Base-by-base conservation (phyloP, 2,113 vertebrate genomes). In the Epinephelus fuscoguttatus region DNA sequence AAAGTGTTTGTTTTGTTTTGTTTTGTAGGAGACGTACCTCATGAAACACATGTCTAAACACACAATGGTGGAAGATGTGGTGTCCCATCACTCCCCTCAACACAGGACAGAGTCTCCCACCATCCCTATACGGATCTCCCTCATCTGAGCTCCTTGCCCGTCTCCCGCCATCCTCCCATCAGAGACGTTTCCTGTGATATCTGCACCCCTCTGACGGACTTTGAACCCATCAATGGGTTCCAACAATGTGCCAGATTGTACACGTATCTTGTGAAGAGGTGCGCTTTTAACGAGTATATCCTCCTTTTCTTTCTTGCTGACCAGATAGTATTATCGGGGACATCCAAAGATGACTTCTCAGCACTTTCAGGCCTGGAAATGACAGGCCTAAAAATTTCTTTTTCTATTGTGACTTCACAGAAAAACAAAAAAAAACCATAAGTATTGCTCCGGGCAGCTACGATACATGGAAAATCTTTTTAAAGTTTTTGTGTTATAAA, bases 31-130 rank as follows among this genome's bases (percentile, higher is more conserved):
- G 95, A 99, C 98, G 12, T 99, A 99, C 91, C 94, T 99, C 85
- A 98, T 99, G 96, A 99, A 99, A 95, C 98, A 99, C 96, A 98
- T 99, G 97, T 97, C 97, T 62, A 99, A 99, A 94, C 98, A 99
- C 90, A 97, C 97, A 0, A 96, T 98, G 94, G 97, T 98, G 89
- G 97, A 99, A 68, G 97, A 99, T 80, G 94, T 97, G 80, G 95
- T 98, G 89, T 97, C 94, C 91, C 97, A 98, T 78, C 98, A 98
- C 88, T 97, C 97, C 0, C 97, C 98, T 12, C 97, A 80, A 25
- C 92, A 97, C 93, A 95, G 97, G 92, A 97, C 96, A 27, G 97
- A 98, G 67, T 98, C 97, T 0, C 96, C 98, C 2, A 90, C 93
- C 90, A 97, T 98, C 88, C 97, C 97, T 27, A 96, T 98, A 85